Conservation (phyloP, 2,888 invertebrate genomes). For the Tiliacea aurago region DNA sequence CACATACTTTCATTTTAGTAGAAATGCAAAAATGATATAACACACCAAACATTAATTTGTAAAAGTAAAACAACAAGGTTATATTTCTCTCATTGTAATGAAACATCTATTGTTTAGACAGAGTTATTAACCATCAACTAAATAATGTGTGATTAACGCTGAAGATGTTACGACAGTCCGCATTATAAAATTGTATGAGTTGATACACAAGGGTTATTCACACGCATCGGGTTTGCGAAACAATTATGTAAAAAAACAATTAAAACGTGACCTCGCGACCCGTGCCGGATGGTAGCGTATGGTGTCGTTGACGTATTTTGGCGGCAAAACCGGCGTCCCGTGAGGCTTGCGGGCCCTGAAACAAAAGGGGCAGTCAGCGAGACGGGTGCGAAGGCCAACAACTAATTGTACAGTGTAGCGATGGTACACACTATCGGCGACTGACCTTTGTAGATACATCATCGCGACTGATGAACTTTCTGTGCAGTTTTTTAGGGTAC, state of each 20-base stretch:
- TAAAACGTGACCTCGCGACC: slow-evolving; percentile 85
- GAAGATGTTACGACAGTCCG: slow-evolving; percentile 67
- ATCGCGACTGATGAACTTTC: slow-evolving; percentile 67
- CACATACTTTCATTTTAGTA: slow-evolving; percentile 49
- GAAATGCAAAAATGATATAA: slow-evolving; percentile 50
- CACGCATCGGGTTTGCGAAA: slow-evolving; percentile 80
- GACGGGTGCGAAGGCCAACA: slow-evolving; percentile 87
- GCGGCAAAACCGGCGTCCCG: slow-evolving; percentile 60
- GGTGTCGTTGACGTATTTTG: slow-evolving; percentile 84
- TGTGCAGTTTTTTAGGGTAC: slow-evolving; percentile 54
- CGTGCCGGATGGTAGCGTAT: slow-evolving; percentile 76
- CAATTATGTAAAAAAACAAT: slow-evolving; percentile 88
- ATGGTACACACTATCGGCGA: too few species aligned
- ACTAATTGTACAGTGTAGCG: too few species aligned
- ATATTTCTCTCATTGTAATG: slow-evolving; percentile 59
- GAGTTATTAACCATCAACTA: slow-evolving; percentile 63
- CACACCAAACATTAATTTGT: slow-evolving; percentile 36
- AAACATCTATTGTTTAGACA: slow-evolving; percentile 62
- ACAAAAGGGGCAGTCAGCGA: slow-evolving; percentile 86
- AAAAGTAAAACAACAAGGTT: slow-evolving; percentile 57
- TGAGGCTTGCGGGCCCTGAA: slow-evolving; percentile 75
- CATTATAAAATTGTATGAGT: slow-evolving; percentile 68
- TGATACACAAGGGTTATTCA: slow-evolving; percentile 81
- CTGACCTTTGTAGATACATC: slow-evolving; percentile 79
- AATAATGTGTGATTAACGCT: slow-evolving; percentile 64